These are phyloP conservation scores for Astreopora myriophthalma DNA, from an alignment of 64 coral and sea anemone genomes.

Conservation along the genomic window DNA sequence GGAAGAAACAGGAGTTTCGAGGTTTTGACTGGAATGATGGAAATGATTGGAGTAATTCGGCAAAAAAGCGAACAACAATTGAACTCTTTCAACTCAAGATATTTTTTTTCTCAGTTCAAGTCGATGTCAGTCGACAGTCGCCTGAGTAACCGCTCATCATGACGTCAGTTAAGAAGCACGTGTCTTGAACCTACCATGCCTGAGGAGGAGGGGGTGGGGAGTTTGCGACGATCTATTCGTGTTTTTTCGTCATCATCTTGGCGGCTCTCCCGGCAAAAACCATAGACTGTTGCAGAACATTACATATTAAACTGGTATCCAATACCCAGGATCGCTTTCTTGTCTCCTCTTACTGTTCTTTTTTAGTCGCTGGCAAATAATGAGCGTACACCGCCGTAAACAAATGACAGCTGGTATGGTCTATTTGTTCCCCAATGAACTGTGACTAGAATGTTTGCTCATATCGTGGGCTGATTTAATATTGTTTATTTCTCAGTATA, in stretches of 20 bases:
- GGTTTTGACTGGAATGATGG: not conserved
- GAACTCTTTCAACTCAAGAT: not conserved
- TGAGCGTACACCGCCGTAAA: not conserved
- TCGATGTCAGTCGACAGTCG: slow-evolving; percentile 21
- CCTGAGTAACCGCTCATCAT: slow-evolving; percentile 1
- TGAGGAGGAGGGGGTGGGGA: not conserved
- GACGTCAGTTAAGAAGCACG: slow-evolving; percentile 30
- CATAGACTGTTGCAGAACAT: too few relatives aligned
- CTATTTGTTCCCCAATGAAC: not conserved
- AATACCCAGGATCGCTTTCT: too few relatives aligned
- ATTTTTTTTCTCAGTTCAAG: not conserved
- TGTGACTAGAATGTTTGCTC: not conserved
- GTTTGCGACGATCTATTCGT: too few relatives aligned
- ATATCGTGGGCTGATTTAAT: too few relatives aligned
- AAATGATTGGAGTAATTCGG: slow-evolving; percentile 21
- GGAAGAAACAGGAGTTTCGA: slow-evolving; percentile 63
- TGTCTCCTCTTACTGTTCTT: too few relatives aligned
- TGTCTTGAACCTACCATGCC: not conserved
- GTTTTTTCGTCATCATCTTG: too few relatives aligned
- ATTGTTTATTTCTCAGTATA: too few relatives aligned
- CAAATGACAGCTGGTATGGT: not conserved
- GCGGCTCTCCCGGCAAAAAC: too few relatives aligned
- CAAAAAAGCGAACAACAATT: slow-evolving; percentile 36
- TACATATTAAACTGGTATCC: too few relatives aligned
- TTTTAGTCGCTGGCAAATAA: too few relatives aligned